These are phyloP conservation scores for Glyphotaelius pellucidus DNA, from an alignment of 2,888 invertebrate genomes.

Conservation along the genomic window DNA sequence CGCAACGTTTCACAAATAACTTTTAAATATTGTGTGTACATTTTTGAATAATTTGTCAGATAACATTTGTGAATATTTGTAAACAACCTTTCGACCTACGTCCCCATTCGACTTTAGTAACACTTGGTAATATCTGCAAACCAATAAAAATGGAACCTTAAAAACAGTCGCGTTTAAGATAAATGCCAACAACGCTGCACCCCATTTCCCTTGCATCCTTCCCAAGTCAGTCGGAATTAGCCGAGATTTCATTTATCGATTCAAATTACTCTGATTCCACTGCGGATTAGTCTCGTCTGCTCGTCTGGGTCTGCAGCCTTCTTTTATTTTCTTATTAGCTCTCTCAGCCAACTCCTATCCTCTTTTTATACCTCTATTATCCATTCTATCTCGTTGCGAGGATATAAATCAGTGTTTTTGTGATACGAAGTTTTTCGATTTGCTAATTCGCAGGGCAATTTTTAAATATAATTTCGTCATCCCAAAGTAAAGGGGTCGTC, in stretches of 20 bases:
- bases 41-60: too few species aligned
- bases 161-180: not conserved
- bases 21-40: too few species aligned
- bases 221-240: constrained; percentile 39
- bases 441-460: not conserved
- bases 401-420: not conserved
- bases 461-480: not conserved
- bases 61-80: not conserved
- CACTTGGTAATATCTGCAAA: not conserved
- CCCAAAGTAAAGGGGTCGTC: too few species aligned
- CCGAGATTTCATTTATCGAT: constrained; percentile 60
- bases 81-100: too few species aligned
- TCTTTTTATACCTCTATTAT: constrained; percentile 19
- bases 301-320: not conserved
- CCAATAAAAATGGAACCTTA: not conserved
- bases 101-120: not conserved
- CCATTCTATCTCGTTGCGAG: not conserved
- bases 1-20: too few species aligned
- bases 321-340: constrained; percentile 37
- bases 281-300: constrained; percentile 57
- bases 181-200: not conserved
- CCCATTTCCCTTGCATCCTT: not conserved
- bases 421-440: not conserved
- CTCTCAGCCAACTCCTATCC: not conserved
- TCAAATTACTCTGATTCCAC: constrained; percentile 61